A percentile compares a stretch with the other conserved stretches of the same genome.
Conservation (phyloP, 2,888 invertebrate genomes). For the Lydus trimaculatus region DNA sequence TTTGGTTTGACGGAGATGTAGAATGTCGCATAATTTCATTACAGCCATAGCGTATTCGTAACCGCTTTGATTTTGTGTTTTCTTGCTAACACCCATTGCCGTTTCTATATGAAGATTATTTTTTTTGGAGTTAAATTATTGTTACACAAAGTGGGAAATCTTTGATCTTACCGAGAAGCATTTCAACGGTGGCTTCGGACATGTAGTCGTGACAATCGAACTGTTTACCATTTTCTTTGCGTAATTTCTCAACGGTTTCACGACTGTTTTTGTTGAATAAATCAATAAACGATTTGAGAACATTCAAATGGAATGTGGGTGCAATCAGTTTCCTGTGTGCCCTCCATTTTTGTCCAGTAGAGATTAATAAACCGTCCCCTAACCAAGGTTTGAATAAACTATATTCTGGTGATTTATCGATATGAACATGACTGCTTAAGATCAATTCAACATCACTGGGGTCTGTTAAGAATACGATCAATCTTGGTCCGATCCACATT, state of each 20-base stretch:
- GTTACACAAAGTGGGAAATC: no score
- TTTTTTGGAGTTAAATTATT: no score
- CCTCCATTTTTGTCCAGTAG: slow-evolving; percentile 86
- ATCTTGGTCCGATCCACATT: slow-evolving; percentile 80
- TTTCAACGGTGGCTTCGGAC: slow-evolving; percentile 86
- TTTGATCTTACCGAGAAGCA: slow-evolving; percentile 72
- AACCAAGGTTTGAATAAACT: slow-evolving; percentile 85
- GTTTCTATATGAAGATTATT: slow-evolving; percentile 73
- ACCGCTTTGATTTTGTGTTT: slow-evolving; percentile 81
- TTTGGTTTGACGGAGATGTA: slow-evolving; percentile 82
- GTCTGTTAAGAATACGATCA: slow-evolving; percentile 76
- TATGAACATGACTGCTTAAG: slow-evolving; percentile 79
- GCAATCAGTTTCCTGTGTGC: slow-evolving; percentile 86
- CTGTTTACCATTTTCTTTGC: slow-evolving; percentile 72
- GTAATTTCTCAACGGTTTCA: slow-evolving; percentile 75
- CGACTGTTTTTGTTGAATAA: slow-evolving; percentile 84
- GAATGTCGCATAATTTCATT: slow-evolving; percentile 89
- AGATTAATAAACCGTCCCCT: slow-evolving; percentile 82
- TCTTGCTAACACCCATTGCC: slow-evolving; percentile 87
- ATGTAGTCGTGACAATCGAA: slow-evolving; percentile 86
- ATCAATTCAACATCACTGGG: slow-evolving; percentile 81
- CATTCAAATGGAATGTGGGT: slow-evolving; percentile 88
- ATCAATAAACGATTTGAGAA: slow-evolving; percentile 85
- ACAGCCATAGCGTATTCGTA: slow-evolving; percentile 88
- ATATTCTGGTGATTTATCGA: slow-evolving; percentile 82